Percentiles rank a stretch among this genome's conserved stretches.
Evolutionary conservation across 2,888 invertebrate species (phyloP).

Genomic region (Amiota communis): DNA sequence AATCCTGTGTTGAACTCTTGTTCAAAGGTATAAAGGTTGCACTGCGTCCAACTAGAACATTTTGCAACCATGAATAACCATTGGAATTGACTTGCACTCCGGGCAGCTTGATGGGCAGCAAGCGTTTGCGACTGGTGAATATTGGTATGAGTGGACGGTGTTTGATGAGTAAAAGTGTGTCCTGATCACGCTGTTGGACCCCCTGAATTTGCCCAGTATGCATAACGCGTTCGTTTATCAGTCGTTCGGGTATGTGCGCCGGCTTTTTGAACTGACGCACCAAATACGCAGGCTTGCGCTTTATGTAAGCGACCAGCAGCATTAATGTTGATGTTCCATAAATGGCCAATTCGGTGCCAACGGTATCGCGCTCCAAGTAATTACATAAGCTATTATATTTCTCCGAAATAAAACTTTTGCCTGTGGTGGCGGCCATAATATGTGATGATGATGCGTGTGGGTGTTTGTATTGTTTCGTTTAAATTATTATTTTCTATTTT

Average conservation of each 20-base stretch:
- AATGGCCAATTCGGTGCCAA: conserved; percentile 61
- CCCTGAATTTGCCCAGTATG: conserved; percentile 63
- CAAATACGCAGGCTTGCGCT: conserved; percentile 65
- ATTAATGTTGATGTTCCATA: conserved; percentile 65
- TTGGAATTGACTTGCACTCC: conserved; percentile 70
- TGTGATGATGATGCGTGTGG: not conserved
- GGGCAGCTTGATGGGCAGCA: conserved; percentile 66
- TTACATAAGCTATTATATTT: conserved; percentile 67
- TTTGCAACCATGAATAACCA: conserved; percentile 74
- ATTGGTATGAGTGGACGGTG: conserved; percentile 64
- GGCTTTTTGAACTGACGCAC: conserved; percentile 69
- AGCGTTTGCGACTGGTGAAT: conserved; percentile 58
- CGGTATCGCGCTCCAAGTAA: conserved; percentile 63
- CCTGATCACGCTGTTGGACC: conserved; percentile 62
- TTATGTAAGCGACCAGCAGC: conserved; percentile 62
- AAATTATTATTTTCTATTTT: not conserved
- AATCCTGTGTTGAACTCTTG: conserved; percentile 67
- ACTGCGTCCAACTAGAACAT: conserved; percentile 71
- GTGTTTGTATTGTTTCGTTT: conserved; percentile 9
- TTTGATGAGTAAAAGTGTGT: conserved; percentile 64
- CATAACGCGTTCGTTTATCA: conserved; percentile 66
- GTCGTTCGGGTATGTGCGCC: conserved; percentile 65
- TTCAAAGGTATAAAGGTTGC: conserved; percentile 73
- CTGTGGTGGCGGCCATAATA: conserved; percentile 48
- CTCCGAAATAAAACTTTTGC: conserved; percentile 34